Evolutionary conservation across 2,113 vertebrate species (phyloP), one percentile per base, ranked within the genome.

Genomic region (Ceuthmochares aereus): DNA sequence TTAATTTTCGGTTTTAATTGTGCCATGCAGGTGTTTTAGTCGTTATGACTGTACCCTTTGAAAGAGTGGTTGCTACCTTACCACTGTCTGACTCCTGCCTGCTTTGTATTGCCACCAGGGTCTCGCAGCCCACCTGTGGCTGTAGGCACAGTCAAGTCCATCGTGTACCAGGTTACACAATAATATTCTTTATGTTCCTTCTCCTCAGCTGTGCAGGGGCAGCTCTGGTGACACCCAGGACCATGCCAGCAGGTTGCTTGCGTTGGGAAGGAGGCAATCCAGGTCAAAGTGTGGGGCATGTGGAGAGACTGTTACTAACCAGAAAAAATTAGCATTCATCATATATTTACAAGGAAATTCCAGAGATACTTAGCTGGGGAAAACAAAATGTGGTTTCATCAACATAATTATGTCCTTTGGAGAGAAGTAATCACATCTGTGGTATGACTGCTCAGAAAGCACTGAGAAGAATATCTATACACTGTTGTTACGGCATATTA

Each of bases 21-120:
- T 76, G 56, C 43, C 0, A 0, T 55, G 47, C 32, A 64, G 52
- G n/a, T 78, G 37, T 59, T 51, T 60, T 14, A 23, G 32, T 21
- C 21, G 30, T 62, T 58, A 56, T 34, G 80, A 40, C 15, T 0
- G 0, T 20, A n/a, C 32, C 1, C 29, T 82, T n/a, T 40, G 56
- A 47, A 40, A 51, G 10, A 51, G 22, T 16, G 5, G 42, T 9
- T 25, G 34, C 37, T 22, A 7, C 45, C 17, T 64, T 45, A 13
- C 5, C 32, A 2, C 32, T 22, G 22, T 13, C 40, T 45, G 49
- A 20, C 4, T 73, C 49, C 22, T 9, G 4, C 22, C 14, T 18
- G n/a, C 40, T 63, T 22, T 87, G 64, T 9, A 7, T 54, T 58
- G 45, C 23, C 40, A 30, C 26, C 49, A 6, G 0, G 0, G 8